Evolutionary conservation across 1,140 invertebrate genomes (phyloP).

Genomic region (Meteorus sp.): DNA sequence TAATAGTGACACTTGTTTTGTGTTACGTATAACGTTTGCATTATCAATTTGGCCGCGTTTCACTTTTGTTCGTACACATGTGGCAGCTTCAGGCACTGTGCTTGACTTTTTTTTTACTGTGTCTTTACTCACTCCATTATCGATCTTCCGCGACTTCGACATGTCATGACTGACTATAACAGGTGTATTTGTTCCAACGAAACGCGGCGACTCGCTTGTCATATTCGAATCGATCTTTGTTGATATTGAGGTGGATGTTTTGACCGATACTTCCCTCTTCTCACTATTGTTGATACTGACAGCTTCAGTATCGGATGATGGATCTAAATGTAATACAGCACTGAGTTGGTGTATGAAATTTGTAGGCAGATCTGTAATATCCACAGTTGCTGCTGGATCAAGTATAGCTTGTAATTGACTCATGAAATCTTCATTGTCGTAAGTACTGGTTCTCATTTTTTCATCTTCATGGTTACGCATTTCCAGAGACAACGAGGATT

Average conservation of each 20-base stretch:
- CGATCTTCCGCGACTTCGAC: slow-evolving; percentile 10
- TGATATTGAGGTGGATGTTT: not conserved
- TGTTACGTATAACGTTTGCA: not conserved
- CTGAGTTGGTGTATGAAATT: slow-evolving; percentile 55
- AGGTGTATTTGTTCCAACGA: slow-evolving; percentile 6
- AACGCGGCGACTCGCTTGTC: slow-evolving; percentile 11
- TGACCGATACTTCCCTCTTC: slow-evolving; percentile 1
- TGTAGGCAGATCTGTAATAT: slow-evolving; percentile 50
- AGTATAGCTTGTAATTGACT: slow-evolving; percentile 54
- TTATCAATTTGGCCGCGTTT: not conserved
- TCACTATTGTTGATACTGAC: slow-evolving; percentile 6
- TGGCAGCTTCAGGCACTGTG: not conserved
- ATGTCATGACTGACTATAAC: not conserved
- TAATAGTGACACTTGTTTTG: not conserved
- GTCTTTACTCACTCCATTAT: slow-evolving; percentile 23
- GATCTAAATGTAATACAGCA: slow-evolving; percentile 51
- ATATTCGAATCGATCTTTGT: slow-evolving; percentile 2
- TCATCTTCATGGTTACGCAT: slow-evolving; percentile 49
- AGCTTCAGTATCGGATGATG: no score
- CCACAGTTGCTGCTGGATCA: slow-evolving; percentile 49
- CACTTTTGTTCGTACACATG: not conserved
- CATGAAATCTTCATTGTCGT: slow-evolving; percentile 53
- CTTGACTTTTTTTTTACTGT: slow-evolving; percentile 1
- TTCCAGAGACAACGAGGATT: slow-evolving; percentile 42
- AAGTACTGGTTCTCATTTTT: slow-evolving; percentile 39